A percentile compares a stretch with the other conserved stretches of the same genome.
Conservation (phyloP, 2,888 invertebrate genomes). For the Megamerina dolium region DNA sequence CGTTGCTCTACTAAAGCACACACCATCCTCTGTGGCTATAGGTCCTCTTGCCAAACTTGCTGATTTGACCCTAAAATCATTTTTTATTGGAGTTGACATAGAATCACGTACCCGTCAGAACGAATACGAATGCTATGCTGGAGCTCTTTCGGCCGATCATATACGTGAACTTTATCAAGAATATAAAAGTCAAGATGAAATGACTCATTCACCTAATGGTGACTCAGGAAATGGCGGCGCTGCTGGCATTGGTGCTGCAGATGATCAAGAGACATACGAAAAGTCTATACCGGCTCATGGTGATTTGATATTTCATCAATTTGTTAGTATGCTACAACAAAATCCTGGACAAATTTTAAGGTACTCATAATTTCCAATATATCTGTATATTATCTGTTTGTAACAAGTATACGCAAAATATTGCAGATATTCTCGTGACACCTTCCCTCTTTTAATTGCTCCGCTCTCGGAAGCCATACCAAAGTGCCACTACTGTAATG, state of each 20-base stretch:
- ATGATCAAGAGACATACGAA: conserved; percentile 67
- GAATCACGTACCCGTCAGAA: conserved; percentile 47
- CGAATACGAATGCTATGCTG: conserved; percentile 41
- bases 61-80: conserved; percentile 51
- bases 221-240: conserved; percentile 21
- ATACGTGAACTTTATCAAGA: conserved; percentile 59
- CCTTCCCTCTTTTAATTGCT: conserved; percentile 64
- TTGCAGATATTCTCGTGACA: conserved; percentile 68
- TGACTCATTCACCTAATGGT: conserved; percentile 34
- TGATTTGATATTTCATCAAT: conserved; percentile 75
- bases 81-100: conserved; percentile 59
- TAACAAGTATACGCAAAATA: too few relatives aligned
- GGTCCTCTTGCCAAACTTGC: conserved; percentile 40
- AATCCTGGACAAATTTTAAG: conserved; percentile 80
- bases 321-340: conserved; percentile 63
- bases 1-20: conserved; percentile 62
- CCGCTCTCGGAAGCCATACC: conserved; percentile 54
- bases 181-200: conserved; percentile 54
- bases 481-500: conserved; percentile 65
- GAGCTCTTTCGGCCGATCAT: conserved; percentile 52
- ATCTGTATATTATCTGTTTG: too few relatives aligned
- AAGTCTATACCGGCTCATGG: conserved; percentile 74
- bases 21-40: conserved; percentile 35
- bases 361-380: too few relatives aligned
- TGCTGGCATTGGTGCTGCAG: conserved; percentile 22